Evolutionary conservation across 2,888 invertebrate species (phyloP), one percentile per base, ranked within the genome.

Genomic region (Cephus nigrinus): DNA sequence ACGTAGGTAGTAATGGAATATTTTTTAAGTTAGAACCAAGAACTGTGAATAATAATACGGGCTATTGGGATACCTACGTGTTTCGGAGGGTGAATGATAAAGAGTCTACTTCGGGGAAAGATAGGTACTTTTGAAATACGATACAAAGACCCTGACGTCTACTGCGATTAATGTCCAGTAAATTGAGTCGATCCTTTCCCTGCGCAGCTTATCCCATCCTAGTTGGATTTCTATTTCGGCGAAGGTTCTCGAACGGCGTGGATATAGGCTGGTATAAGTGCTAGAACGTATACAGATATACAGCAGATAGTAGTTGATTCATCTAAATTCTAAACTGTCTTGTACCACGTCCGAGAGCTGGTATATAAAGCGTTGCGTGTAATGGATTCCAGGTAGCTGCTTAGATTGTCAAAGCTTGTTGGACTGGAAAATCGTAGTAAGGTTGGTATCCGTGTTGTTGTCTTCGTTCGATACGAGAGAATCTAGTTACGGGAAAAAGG

Each of bases 131-230:
- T 55, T 55, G 55, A 23, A 55, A 55, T 9, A 55, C 23, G 55
- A 55, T 55, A 55, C 23, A 9, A 55, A 23, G 23, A 15, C 23
- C 9, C 9, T 23, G 23, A 55, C 23, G 55, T 55, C 55, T 55
- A 55, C 74, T 69, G 73, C 74, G 36, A 69, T 69, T 74, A 77
- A 69, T 69, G 69, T 71, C 74, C 69, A 71, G 77, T 74, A 77
- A 77, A 77, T 77, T 77, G 77, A 77, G 77, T 77, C 12, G 74
- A 32, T 9, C 71, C 77, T 40, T 31, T 36, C 31, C 68, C 33
- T 23, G 9, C 23, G 55, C 55, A 55, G 55, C 55, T 55, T 55
- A 55, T 55, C 55, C 55, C 55, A 23, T 55, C 23, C 55, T 55
- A 9, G 55, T 55, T 23, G 55, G 55, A 55, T 55, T 55, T 55